These are phyloP conservation scores for Oreocharis arfaki DNA, from an alignment of 2,113 vertebrate species.

Conservation along the genomic window DNA sequence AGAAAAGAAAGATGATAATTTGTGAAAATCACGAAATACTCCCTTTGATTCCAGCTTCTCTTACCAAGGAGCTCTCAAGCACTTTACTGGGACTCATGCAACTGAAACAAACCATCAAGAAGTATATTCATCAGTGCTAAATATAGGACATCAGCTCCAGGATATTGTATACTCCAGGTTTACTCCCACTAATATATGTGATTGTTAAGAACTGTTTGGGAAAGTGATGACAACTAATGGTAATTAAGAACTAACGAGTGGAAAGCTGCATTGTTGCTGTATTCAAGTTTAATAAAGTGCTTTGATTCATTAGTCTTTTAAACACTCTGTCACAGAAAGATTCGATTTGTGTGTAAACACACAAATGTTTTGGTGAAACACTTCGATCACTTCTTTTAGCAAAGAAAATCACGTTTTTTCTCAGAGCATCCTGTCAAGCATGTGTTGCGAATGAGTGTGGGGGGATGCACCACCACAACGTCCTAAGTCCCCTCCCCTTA, in stretches of 20 bases:
- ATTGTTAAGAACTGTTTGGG: background rate
- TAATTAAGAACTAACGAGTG: background rate
- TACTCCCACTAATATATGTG: background rate
- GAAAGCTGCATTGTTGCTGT: background rate
- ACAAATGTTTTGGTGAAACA: background rate
- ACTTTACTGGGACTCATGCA: background rate
- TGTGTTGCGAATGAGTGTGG: background rate
- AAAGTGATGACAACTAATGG: background rate
- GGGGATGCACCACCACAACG: rapidly evolving
- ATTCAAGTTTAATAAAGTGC: background rate
- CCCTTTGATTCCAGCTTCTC: background rate
- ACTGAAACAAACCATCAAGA: background rate
- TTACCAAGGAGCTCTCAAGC: background rate
- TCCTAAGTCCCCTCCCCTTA: background rate
- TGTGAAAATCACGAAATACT: background rate
- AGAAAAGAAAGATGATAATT: background rate
- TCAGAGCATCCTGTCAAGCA: background rate
- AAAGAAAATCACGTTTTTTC: background rate
- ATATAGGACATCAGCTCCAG: background rate
- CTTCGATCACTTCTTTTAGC: background rate
- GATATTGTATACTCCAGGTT: background rate
- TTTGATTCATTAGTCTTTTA: background rate
- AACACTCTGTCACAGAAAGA: background rate
- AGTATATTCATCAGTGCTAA: background rate
- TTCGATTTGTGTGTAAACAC: background rate